Evolutionary conservation across 2,888 invertebrate species (phyloP).

Genomic region (Fragum fragum): DNA sequence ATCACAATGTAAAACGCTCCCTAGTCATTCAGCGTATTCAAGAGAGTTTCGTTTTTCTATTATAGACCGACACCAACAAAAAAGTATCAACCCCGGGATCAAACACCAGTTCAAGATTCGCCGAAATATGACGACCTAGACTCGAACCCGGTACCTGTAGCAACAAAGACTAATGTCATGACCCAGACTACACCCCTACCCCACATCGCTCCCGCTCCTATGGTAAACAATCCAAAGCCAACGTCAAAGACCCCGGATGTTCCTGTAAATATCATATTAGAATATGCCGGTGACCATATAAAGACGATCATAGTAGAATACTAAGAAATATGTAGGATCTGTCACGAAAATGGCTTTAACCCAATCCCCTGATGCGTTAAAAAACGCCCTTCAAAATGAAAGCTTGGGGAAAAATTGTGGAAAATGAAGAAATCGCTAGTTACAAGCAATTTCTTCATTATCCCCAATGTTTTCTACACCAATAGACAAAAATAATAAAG

Average conservation of each 20-base stretch:
- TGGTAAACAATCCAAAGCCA: background rate
- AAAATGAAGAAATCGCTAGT: no score
- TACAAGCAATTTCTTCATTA: no score
- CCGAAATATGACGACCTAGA: background rate
- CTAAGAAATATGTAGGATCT: no score
- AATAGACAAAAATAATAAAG: no score
- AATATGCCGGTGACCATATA: background rate
- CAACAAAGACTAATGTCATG: background rate
- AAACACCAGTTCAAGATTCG: background rate
- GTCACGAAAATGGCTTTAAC: no score
- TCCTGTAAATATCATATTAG: background rate
- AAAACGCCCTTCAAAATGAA: no score
- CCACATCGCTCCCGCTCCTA: background rate
- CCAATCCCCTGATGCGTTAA: no score
- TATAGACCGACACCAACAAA: background rate
- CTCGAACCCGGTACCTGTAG: background rate
- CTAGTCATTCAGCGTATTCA: no score
- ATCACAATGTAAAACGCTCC: no score
- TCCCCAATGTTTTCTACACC: no score
- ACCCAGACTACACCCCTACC: conserved; percentile 23
- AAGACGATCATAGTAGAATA: background rate
- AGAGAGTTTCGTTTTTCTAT: no score
- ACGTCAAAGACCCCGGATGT: background rate
- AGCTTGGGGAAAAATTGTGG: no score
- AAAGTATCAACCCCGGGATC: background rate